Base-by-base conservation (phyloP, 2,113 vertebrate genomes). In the Patagioenas fasciata region DNA sequence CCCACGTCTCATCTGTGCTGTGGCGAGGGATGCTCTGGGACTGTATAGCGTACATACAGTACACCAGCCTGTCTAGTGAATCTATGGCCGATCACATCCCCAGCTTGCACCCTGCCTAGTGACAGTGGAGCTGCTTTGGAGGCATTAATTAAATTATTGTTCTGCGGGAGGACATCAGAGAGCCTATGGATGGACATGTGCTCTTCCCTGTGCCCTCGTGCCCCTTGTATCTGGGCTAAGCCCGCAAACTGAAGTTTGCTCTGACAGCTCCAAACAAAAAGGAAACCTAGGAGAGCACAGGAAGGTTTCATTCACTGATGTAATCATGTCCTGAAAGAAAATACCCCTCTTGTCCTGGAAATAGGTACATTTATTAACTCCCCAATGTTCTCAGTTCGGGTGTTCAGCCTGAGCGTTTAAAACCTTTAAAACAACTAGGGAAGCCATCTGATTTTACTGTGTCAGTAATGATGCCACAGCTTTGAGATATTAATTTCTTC, bases 401-500 rank as follows among this genome's bases (percentile, higher is more conserved):
- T 32, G 61, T 73, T 96, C 84, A 94, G 84, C 57, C 31, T 1
- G 4, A 92, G 84, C 44, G 51, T 90, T 91, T 78, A 91, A 86
- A 67, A 31, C 38, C 77, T 94, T 96, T 93, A 79, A 79, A 93
- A 89, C 83, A 89, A 79, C 42, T 4, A 84, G 70, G 36, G 66
- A 94, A 96, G 54, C 88, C 95, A 85, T 92, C 91, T 93, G 91
- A 91, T 82, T 95, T 96, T 69, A 66, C 80, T 61, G 77, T 95
- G 94, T 93, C 93, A 91, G 86, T 91, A 94, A 94, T 32, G 92
- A 96, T 85, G 88, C 91, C 0, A 1, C 86, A 93, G 86, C 93
- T 96, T 91, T 91, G 93, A 96, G 96, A 96, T 96, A 96, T 94
- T 96, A 96, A 97, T 95, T 96, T 92, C 80, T 92, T 90, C 80